A percentile compares a stretch with the other conserved stretches of the same genome.
These are phyloP conservation scores for Paraplagusia blochii DNA, from an alignment of 2,113 vertebrate species.

Conservation along the genomic window DNA sequence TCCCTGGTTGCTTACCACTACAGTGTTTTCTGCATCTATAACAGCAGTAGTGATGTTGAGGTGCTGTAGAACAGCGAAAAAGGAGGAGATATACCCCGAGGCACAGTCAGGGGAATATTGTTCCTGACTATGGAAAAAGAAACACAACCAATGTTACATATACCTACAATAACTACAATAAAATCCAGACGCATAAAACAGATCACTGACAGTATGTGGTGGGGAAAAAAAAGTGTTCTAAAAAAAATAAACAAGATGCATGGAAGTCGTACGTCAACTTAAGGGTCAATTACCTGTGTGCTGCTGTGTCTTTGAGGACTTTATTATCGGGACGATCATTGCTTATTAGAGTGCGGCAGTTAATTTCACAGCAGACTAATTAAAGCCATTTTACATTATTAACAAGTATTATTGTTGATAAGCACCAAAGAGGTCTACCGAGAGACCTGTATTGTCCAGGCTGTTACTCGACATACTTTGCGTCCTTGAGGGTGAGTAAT, in stretches of 20 bases:
- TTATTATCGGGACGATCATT: conserved; percentile 52
- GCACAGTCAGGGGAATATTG: conserved; percentile 67
- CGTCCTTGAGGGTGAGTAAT: conserved; percentile 70
- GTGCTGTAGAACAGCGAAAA: conserved; percentile 61
- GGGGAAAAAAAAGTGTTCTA: background rate
- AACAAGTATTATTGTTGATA: conserved; percentile 71
- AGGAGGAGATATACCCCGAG: conserved; percentile 67
- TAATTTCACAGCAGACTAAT: conserved; percentile 70
- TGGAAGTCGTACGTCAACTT: conserved; percentile 37
- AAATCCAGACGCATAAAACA: conserved; percentile 54
- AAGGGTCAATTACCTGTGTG: conserved; percentile 30
- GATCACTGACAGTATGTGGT: conserved; percentile 45
- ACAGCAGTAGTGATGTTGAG: conserved; percentile 56
- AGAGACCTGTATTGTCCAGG: conserved; percentile 68
- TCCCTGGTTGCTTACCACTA: conserved; percentile 57
- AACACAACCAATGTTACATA: conserved; percentile 60
- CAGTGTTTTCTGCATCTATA: conserved; percentile 63
- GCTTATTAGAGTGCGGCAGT: conserved; percentile 54
- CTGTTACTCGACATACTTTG: conserved; percentile 66
- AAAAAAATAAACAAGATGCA: conserved; percentile 1
- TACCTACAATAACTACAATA: conserved; percentile 64
- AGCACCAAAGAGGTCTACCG: conserved; percentile 65
- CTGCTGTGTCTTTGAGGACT: conserved; percentile 41
- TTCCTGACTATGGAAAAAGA: conserved; percentile 66
- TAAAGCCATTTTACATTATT: conserved; percentile 67